These are phyloP conservation scores for Presbytis comata DNA, from an alignment of 2,797 vertebrate genomes.

Conservation along the genomic window DNA sequence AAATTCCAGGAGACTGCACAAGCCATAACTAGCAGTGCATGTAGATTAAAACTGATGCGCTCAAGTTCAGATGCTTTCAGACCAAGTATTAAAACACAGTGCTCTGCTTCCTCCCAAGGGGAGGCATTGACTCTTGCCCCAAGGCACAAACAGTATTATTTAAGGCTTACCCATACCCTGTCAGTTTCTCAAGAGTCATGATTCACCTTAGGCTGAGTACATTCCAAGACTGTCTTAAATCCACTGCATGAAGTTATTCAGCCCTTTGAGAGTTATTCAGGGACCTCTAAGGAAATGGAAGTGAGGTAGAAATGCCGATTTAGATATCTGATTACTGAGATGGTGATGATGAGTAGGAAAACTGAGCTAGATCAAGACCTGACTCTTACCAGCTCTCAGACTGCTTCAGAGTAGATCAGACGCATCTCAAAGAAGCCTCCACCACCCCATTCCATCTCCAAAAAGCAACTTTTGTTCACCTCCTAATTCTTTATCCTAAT, in stretches of 20 bases:
- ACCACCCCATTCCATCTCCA: fast-evolving
- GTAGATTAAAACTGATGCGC: neutral
- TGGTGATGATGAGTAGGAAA: fast-evolving
- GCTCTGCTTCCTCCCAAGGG: neutral
- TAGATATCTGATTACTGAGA: neutral
- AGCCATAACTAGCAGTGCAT: fast-evolving
- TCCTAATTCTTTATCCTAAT: neutral
- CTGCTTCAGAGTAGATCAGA: neutral
- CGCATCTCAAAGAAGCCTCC: neutral
- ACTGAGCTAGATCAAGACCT: fast-evolving
- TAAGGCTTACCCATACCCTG: neutral
- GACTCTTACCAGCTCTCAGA: neutral
- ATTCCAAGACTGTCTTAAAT: neutral
- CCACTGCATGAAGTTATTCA: neutral
- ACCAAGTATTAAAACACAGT: neutral
- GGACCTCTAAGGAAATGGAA: neutral
- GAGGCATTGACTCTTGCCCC: neutral
- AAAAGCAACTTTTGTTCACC: neutral
- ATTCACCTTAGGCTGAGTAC: neutral
- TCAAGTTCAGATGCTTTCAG: neutral
- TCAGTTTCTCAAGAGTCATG: neutral
- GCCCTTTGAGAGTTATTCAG: neutral
- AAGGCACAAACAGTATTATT: neutral
- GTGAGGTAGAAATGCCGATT: neutral
- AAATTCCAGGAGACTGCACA: neutral